Conservation (phyloP, 1,140 invertebrate genomes). For the Orchestia grillus region DNA sequence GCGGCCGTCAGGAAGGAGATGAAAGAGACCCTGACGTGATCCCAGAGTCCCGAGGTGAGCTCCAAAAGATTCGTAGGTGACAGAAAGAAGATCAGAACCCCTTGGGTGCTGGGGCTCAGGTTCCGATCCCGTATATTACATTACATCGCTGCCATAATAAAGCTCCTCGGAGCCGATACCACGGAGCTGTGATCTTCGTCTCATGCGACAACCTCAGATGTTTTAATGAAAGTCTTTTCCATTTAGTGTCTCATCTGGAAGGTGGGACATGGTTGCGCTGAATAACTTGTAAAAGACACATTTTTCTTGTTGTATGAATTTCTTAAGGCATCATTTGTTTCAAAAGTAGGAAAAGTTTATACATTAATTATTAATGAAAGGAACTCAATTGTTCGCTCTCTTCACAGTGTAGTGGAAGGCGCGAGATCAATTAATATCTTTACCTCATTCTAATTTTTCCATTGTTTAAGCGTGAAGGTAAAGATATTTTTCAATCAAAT, state of each 20-base stretch:
- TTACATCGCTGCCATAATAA: neutral
- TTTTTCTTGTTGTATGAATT: neutral
- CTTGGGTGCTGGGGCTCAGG: neutral
- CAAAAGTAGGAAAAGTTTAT: too few relatives aligned
- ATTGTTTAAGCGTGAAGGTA: too few relatives aligned
- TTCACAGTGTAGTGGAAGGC: too few relatives aligned
- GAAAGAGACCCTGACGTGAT: conserved; percentile 66
- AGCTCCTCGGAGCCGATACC: neutral
- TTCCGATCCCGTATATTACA: neutral
- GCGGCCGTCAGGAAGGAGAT: conserved; percentile 62
- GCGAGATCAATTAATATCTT: too few relatives aligned
- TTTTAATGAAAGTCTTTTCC: neutral
- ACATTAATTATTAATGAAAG: too few relatives aligned
- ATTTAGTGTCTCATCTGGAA: neutral
- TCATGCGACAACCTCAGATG: neutral
- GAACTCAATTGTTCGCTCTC: too few relatives aligned
- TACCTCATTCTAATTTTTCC: too few relatives aligned
- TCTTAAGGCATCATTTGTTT: neutral
- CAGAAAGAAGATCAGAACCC: conserved; percentile 38
- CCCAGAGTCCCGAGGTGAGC: conserved; percentile 64
- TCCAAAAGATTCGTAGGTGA: neutral
- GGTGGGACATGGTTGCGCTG: neutral
- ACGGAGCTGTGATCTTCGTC: neutral
- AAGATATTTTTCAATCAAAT: too few relatives aligned
- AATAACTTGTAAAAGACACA: neutral